Evolutionary conservation across 53 echinoderm and acorn worm species (phyloP).

Genomic region (Apostichopus leukothele): DNA sequence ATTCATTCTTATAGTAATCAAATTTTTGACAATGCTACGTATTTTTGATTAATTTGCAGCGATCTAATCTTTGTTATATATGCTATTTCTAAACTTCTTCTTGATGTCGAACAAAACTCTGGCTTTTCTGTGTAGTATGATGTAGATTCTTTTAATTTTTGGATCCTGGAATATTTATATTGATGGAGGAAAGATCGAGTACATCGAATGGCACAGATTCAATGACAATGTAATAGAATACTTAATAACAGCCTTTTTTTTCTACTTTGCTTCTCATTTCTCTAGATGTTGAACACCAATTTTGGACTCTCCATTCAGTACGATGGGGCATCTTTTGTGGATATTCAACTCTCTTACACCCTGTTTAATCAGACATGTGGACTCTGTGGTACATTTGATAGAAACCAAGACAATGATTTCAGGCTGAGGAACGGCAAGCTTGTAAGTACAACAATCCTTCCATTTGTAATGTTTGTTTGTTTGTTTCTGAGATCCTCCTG

Average conservation of each 20-base stretch:
- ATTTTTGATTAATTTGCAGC: no score
- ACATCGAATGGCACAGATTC: neutral
- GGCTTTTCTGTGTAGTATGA: no score
- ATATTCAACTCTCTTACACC: slow-evolving; percentile 46
- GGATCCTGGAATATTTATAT: no score
- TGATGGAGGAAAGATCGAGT: no score
- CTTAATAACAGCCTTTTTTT: neutral
- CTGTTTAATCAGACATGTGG: slow-evolving; percentile 52
- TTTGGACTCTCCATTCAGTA: slow-evolving; percentile 48
- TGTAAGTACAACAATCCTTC: neutral
- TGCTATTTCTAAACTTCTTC: no score
- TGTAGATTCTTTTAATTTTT: neutral
- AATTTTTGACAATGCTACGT: no score
- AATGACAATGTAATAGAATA: neutral
- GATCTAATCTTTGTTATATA: no score
- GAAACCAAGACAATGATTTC: slow-evolving; percentile 30
- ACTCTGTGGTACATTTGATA: slow-evolving; percentile 54
- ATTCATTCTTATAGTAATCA: no score
- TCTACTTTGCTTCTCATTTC: no score
- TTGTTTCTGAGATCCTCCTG: no score
- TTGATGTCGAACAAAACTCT: no score
- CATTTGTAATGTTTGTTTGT: no score
- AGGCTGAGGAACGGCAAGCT: slow-evolving; percentile 27
- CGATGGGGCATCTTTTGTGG: slow-evolving; percentile 38
- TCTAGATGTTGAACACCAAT: slow-evolving; percentile 21